Percentiles rank a stretch among this genome's conserved stretches.
These are phyloP conservation scores for Furcifer pardalis DNA, from an alignment of 2,797 vertebrate genomes.

Conservation along the genomic window DNA sequence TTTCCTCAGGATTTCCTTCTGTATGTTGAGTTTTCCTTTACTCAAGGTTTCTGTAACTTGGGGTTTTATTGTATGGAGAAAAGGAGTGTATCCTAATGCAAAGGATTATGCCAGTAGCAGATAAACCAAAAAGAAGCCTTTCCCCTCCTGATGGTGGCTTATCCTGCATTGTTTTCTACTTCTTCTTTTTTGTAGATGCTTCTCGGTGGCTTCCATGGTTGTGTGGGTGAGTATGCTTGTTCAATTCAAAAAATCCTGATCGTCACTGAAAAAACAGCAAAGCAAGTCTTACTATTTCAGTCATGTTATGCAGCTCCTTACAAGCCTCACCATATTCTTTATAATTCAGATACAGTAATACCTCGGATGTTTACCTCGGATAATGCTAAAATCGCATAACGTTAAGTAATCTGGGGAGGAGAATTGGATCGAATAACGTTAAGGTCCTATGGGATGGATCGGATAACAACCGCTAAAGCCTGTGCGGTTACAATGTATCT, in stretches of 20 bases:
- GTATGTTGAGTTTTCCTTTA: too few species aligned
- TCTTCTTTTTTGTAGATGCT: conserved; percentile 38
- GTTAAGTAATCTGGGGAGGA: too few species aligned
- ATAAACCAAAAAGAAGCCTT: conserved; percentile 35
- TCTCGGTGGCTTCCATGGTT: conserved; percentile 14
- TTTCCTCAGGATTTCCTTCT: too few species aligned
- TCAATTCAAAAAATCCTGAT: conserved; percentile 29
- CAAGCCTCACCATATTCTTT: neutral
- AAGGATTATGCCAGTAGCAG: conserved; percentile 6
- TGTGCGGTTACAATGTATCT: too few species aligned
- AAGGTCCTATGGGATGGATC: too few species aligned
- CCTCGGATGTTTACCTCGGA: too few species aligned
- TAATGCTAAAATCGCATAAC: too few species aligned
- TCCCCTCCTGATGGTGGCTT: conserved; percentile 28
- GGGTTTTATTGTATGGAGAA: too few species aligned
- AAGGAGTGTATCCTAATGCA: conserved; percentile 6
- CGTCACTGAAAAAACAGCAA: conserved; percentile 20
- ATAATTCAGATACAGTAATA: conserved; percentile 1
- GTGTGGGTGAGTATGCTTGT: neutral
- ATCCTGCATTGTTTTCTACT: conserved; percentile 34
- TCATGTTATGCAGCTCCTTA: neutral
- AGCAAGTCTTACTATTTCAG: conserved; percentile 25
- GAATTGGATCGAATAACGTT: too few species aligned
- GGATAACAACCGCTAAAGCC: too few species aligned
- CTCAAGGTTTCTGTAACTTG: too few species aligned